These are phyloP conservation scores for Phalacrocorax brasilianus DNA, from an alignment of 2,113 vertebrate species.

Conservation along the genomic window DNA sequence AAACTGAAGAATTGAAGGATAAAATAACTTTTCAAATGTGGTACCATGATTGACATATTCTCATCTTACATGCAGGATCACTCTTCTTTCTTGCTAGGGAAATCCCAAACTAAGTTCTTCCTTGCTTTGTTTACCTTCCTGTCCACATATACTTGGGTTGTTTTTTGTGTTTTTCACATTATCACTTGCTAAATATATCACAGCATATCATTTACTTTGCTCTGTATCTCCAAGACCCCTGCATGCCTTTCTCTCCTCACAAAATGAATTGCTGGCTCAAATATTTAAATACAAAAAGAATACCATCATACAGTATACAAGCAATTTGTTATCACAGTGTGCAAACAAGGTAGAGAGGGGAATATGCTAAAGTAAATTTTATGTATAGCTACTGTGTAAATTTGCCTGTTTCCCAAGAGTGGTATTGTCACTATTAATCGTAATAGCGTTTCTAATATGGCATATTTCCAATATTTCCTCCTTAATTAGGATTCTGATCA, in stretches of 20 bases:
- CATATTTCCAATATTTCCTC: slow-evolving; percentile 68
- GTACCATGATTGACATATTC: not conserved
- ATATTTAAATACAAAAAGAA: slow-evolving; percentile 39
- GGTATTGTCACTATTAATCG: slow-evolving; percentile 67
- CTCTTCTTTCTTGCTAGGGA: not conserved
- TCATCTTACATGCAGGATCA: not conserved
- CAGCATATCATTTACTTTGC: slow-evolving; percentile 6
- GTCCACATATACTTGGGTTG: not conserved
- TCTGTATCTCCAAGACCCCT: slow-evolving; percentile 8
- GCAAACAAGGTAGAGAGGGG: slow-evolving; percentile 60
- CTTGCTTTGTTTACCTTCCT: slow-evolving; percentile 1
- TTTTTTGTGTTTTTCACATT: not conserved
- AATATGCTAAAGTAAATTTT: slow-evolving; percentile 67
- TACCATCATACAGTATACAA: slow-evolving; percentile 11
- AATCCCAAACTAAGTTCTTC: slow-evolving; percentile 6
- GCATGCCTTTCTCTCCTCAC: not conserved
- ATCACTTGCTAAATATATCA: slow-evolving; percentile 36
- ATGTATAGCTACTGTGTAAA: slow-evolving; percentile 71
- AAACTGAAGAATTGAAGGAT: not conserved
- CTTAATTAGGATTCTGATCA: slow-evolving; percentile 69
- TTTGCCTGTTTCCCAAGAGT: slow-evolving; percentile 66
- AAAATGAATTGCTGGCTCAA: slow-evolving; percentile 34
- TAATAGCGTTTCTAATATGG: slow-evolving; percentile 66
- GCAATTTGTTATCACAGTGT: slow-evolving; percentile 56
- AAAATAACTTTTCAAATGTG: not conserved